Percentiles rank a stretch among this genome's conserved stretches.
Evolutionary conservation across 2,113 vertebrate species (phyloP).

Genomic region (Rhegmatorhina hoffmannsi): DNA sequence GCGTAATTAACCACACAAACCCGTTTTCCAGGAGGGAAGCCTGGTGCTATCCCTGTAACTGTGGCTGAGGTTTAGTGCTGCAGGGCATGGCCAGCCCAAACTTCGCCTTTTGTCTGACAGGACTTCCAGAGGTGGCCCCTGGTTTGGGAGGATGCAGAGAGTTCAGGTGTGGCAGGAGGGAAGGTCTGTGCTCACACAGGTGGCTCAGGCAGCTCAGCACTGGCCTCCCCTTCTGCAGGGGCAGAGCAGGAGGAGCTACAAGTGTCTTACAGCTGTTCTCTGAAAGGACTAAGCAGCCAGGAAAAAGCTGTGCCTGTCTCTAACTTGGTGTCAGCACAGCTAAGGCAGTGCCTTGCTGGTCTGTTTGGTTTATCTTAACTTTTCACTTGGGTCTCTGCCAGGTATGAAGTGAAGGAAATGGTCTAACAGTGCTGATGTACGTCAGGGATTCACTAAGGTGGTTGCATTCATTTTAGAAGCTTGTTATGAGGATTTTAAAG

Average conservation of each 20-base stretch:
- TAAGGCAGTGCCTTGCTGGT: not conserved
- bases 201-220: not conserved
- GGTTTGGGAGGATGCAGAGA: not conserved
- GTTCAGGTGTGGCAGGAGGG: not conserved
- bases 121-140: not conserved
- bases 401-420: not conserved
- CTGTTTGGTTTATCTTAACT: accelerated
- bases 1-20: not conserved
- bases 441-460: not conserved
- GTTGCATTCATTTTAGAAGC: not conserved
- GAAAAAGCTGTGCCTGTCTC: not conserved
- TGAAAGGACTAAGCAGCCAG: not conserved
- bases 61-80: not conserved
- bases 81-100: not conserved
- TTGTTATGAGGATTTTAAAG: not conserved
- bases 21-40: not conserved
- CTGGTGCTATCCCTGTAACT: accelerated
- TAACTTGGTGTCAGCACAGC: accelerated
- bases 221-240: not conserved
- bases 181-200: not conserved
- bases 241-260: accelerated
- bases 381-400: not conserved
- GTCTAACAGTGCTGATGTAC: not conserved
- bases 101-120: accelerated
- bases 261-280: accelerated